Percentiles rank a stretch among this genome's conserved stretches.
phyloP scores from a whole-genome alignment of 2,797 vertebrate species.

The Chaunax sp. region DNA sequence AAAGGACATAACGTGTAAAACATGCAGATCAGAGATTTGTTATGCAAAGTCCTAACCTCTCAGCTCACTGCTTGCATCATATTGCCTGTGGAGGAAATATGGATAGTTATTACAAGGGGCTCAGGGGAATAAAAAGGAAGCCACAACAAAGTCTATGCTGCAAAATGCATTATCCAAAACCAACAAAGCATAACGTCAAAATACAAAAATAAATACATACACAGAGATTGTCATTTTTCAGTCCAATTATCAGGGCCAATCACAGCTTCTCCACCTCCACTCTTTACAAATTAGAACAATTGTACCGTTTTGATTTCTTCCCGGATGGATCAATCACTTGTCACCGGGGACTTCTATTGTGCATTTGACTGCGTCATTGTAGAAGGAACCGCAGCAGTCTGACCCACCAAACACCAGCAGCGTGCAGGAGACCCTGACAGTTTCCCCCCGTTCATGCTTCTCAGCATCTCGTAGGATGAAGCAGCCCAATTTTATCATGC shows the following conservation, averaged over 20 bases:
- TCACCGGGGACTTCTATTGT: conserved; percentile 67
- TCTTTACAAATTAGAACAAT: background rate
- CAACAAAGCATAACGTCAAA: background rate
- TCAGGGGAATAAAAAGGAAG: background rate
- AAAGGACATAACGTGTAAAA: conserved; percentile 26
- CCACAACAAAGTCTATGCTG: background rate
- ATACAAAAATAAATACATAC: conserved; percentile 1
- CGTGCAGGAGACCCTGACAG: conserved; percentile 47
- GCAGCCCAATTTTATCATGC: conserved; percentile 79
- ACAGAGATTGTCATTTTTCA: background rate
- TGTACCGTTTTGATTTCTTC: background rate
- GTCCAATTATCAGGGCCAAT: conserved; percentile 3
- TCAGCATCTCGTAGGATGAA: conserved; percentile 50
- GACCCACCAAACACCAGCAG: conserved; percentile 91
- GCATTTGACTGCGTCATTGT: conserved; percentile 83
- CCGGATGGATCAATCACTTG: conserved; percentile 22
- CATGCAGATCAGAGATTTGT: conserved; percentile 53
- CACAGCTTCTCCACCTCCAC: background rate
- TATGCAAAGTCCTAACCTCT: conserved; percentile 53
- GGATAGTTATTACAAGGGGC: background rate
- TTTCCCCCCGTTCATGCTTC: conserved; percentile 54
- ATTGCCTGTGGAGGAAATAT: background rate
- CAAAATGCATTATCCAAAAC: conserved; percentile 9
- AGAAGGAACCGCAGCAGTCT: conserved; percentile 86
- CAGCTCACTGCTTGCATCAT: background rate